Evolutionary conservation across 2,888 invertebrate species (phyloP).

Genomic region (Petrolisthes cinctipes): DNA sequence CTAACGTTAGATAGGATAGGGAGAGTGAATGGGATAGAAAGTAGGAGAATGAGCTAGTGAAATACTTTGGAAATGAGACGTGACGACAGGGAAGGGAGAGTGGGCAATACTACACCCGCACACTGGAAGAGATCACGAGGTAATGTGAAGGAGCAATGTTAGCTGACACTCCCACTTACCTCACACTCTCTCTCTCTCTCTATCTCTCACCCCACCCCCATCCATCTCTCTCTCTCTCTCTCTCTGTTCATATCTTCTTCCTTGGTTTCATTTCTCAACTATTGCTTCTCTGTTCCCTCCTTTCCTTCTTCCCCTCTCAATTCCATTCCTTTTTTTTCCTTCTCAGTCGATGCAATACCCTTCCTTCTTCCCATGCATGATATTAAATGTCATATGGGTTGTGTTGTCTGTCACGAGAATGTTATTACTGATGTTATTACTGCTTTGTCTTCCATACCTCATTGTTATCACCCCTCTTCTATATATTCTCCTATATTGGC

Average conservation of each 20-base stretch:
- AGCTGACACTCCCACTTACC: not conserved
- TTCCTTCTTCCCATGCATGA: not conserved
- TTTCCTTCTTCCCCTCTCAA: not conserved
- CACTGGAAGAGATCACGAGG: constrained; percentile 2
- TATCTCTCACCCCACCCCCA: not conserved
- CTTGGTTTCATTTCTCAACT: not conserved
- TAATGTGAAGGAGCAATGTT: constrained; percentile 10
- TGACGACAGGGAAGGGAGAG: not conserved
- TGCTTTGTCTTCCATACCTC: not conserved
- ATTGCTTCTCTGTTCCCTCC: not conserved
- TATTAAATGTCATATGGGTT: no score
- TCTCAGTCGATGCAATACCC: not conserved
- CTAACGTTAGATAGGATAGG: not conserved
- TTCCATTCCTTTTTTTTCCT: not conserved
- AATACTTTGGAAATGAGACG: not conserved
- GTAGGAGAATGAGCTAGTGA: not conserved
- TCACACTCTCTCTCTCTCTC: constrained; percentile 22
- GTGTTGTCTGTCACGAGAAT: no score
- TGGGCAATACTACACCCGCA: not conserved
- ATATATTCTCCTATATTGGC: not conserved
- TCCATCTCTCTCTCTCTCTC: not conserved
- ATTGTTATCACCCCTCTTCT: not conserved
- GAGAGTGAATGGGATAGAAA: not conserved
- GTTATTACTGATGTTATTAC: no score
- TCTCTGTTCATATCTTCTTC: not conserved